phyloP scores from a whole-genome alignment of 30 jellyfish, hydroid and myxozoan genomes.

The Aurelia coerulea region DNA sequence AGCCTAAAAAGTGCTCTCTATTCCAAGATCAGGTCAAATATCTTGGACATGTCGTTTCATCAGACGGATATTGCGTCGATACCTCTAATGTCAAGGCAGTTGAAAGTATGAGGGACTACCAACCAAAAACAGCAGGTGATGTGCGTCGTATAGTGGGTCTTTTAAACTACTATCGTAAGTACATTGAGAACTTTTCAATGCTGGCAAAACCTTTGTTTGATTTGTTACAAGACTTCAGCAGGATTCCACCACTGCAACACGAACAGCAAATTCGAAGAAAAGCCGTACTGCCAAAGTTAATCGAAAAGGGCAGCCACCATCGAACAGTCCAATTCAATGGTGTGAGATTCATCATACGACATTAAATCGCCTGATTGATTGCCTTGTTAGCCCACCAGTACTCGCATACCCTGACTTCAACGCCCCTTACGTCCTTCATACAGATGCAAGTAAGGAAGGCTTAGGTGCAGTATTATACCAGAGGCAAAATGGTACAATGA shows the following conservation, averaged over 20 bases:
- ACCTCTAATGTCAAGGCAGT: conserved; percentile 18
- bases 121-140: conserved; percentile 17
- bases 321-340: conserved; percentile 15
- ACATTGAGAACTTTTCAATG: conserved; percentile 20
- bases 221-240: not conserved
- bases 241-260: too few species aligned
- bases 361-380: conserved; percentile 7
- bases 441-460: conserved; percentile 46
- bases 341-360: not conserved
- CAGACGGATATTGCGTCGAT: conserved; percentile 12
- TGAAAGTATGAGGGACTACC: not conserved
- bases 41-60: conserved; percentile 18
- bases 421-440: conserved; percentile 30
- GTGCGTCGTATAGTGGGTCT: conserved; percentile 18
- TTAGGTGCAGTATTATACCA: conserved; percentile 57
- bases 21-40: conserved; percentile 9
- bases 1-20: too few species aligned
- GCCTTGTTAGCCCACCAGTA: conserved; percentile 22
- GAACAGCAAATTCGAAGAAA: too few species aligned
- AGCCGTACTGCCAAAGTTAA: not conserved
- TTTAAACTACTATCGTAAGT: conserved; percentile 9
- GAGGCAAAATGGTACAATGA: conserved; percentile 6
- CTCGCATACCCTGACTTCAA: conserved; percentile 54
- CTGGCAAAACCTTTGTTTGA: conserved; percentile 15
- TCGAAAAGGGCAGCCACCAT: not conserved